Evolutionary conservation across 2,888 invertebrate genomes (phyloP), one percentile per base, ranked within the genome.

Genomic region (Hydroisotoma schaefferi): DNA sequence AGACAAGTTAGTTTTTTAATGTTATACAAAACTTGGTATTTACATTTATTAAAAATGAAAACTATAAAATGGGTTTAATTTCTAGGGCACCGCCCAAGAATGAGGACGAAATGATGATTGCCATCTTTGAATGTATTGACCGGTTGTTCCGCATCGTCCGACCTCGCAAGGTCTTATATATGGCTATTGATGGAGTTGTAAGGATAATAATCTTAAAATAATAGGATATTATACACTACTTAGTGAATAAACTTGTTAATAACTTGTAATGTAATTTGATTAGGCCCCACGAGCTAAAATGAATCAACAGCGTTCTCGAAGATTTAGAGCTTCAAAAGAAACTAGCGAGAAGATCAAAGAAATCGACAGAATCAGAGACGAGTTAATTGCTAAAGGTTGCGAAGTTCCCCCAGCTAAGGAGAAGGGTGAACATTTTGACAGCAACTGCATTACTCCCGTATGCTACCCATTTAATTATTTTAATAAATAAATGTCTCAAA

Each of bases 41-140:
- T 29, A n/a, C 49, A 38, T n/a, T n/a, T n/a, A 20, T 27, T n/a
- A 20, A 22, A 27, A 57, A 12, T n/a, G 3, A 40, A 22, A 18
- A 18, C 22, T 47, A 26, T 44, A n/a, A 25, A 29, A 37, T 47
- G 27, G 38, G 6, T 12, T 25, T 47, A 28, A n/a, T n/a, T n/a
- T n/a, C 2, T 48, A 83, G 84, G 67, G 94, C 97, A 2, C 88
- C 98, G 0, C 99, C 99, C 0, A 92, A 90, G 78, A 90, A 94
- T 80, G 99, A 99, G 77, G 97, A 98, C 75, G 99, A 99, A 81
- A 99, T 99, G 99, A 99, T 99, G 95, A 84, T 94, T 49, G 91
- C 94, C 47, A 99, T 99, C 75, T 99, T 99, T 77, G 97, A 97
- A 74, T 98, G 95, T 77, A 97, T 99, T 68, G 99, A 99, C 78